Evolutionary conservation across 2,797 vertebrate genomes (phyloP), one percentile per base, ranked within the genome.

Genomic region (Enteromius radiatus): DNA sequence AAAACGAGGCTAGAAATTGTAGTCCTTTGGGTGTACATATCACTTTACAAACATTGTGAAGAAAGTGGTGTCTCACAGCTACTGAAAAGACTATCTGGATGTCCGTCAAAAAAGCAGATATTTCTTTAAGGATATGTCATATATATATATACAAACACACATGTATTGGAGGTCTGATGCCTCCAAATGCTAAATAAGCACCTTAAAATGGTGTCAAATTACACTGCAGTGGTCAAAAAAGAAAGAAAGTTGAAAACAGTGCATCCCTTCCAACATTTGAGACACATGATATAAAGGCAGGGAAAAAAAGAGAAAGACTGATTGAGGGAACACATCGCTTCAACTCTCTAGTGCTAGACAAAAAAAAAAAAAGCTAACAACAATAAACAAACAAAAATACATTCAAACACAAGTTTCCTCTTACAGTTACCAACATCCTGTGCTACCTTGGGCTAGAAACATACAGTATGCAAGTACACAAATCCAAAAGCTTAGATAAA

Each of bases 321-420:
- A 85, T 85, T 69, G 81, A 67, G 81, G 82, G 54, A 84, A 89
- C 80, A 90, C 82, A 83, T 86, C 85, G 80, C 86, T 89, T 71
- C 59, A 78, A 71, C 94, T 94, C 91, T 93, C 94, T 92, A 96
- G 96, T 96, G 95, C 95, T 96, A 95, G 93, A 91, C 93, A 93
- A n/a, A 54, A 54, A 95, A 91, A 95, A 23, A 67, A 15, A 67
- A 85, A 71, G 43, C 43, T 77, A 76, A 75, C 49, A 36, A 90
- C 88, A 91, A 93, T 90, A 93, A 85, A 78, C 43, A 77, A 86
- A 76, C 90, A 88, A 90, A 85, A 94, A 93, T 96, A 96, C 96
- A 97, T 96, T 97, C 95, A 96, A 92, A 94, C 92, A 90, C 88
- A 91, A 93, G 90, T 91, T 94, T 90, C 88, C 92, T 88, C 92